A percentile compares a stretch with the other conserved stretches of the same genome.
phyloP scores from a whole-genome alignment of 2,888 invertebrate genomes.

The Coenonympha arcania region DNA sequence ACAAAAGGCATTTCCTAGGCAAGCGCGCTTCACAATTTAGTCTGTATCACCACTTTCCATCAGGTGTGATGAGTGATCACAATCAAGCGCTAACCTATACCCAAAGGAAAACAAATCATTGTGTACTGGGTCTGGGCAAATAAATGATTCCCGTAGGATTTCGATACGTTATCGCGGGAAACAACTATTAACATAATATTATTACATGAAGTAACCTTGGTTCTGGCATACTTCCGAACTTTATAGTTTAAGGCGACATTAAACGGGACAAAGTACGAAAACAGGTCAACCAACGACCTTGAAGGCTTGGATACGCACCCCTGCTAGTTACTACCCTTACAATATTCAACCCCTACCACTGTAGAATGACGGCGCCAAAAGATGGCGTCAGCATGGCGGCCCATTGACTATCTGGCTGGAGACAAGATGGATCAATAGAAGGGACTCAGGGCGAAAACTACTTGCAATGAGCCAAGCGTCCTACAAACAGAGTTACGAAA shows the following conservation, averaged over 20 bases:
- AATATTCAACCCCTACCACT: constrained; percentile 40
- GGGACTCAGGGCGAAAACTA: not conserved
- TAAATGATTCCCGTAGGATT: no score
- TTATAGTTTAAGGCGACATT: not conserved
- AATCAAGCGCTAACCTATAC: no score
- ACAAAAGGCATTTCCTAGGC: no score
- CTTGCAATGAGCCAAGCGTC: not conserved
- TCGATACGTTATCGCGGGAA: no score
- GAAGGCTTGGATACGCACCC: constrained; percentile 19
- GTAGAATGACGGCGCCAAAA: constrained; percentile 62
- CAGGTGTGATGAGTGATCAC: no score
- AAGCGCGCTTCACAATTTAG: no score
- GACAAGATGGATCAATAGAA: constrained; percentile 34
- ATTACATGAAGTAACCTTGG: not conserved
- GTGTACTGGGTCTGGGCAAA: no score
- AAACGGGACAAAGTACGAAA: constrained; percentile 27
- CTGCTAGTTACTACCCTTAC: no score
- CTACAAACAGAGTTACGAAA: no score
- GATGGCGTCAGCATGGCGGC: constrained; percentile 55
- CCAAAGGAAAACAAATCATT: no score
- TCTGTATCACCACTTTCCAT: no score
- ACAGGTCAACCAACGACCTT: constrained; percentile 50
- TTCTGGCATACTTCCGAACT: not conserved
- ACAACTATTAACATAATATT: no score
- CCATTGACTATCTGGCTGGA: constrained; percentile 34